phyloP scores from a whole-genome alignment of 2,797 vertebrate genomes.

The Sebastes oblongus region DNA sequence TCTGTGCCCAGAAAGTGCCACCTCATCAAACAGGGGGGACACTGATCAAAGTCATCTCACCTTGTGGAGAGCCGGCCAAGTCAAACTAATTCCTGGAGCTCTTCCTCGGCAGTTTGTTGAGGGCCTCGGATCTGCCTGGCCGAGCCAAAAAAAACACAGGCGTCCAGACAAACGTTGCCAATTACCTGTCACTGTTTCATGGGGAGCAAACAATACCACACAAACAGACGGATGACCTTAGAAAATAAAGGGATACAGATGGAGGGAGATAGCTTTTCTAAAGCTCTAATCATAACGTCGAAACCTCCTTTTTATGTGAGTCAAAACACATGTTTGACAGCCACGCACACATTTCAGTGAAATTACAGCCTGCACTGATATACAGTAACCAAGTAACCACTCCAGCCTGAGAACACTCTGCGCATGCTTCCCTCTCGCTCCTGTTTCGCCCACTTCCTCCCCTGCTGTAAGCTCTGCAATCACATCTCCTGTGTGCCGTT shows the following conservation, averaged over 20 bases:
- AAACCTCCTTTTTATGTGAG: slow-evolving; percentile 5
- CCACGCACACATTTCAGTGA: slow-evolving; percentile 3
- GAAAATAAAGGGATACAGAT: slow-evolving; percentile 14
- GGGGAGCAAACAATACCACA: slow-evolving; percentile 24
- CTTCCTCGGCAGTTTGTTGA: slow-evolving; percentile 47
- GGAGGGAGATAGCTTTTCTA: background rate
- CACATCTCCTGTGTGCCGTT: slow-evolving; percentile 61
- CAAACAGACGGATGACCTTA: slow-evolving; percentile 20
- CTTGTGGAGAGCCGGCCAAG: slow-evolving; percentile 62
- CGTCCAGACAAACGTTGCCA: slow-evolving; percentile 19
- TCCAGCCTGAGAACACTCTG: slow-evolving; percentile 38
- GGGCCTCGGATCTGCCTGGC: slow-evolving; percentile 17
- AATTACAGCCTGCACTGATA: slow-evolving; percentile 38
- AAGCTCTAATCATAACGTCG: background rate
- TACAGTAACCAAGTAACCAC: slow-evolving; percentile 50
- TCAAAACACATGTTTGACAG: slow-evolving; percentile 8
- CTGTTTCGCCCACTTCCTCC: slow-evolving; percentile 49
- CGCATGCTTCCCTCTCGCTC: slow-evolving; percentile 45
- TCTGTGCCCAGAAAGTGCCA: slow-evolving; percentile 66
- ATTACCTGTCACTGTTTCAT: slow-evolving; percentile 44
- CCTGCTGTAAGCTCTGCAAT: slow-evolving; percentile 60
- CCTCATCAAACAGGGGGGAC: slow-evolving; percentile 67
- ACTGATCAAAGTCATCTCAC: slow-evolving; percentile 71
- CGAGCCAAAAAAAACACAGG: slow-evolving; percentile 16
- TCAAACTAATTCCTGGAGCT: slow-evolving; percentile 66